Base-by-base conservation (phyloP, 2,113 vertebrate species). In the Ailurus styani region DNA sequence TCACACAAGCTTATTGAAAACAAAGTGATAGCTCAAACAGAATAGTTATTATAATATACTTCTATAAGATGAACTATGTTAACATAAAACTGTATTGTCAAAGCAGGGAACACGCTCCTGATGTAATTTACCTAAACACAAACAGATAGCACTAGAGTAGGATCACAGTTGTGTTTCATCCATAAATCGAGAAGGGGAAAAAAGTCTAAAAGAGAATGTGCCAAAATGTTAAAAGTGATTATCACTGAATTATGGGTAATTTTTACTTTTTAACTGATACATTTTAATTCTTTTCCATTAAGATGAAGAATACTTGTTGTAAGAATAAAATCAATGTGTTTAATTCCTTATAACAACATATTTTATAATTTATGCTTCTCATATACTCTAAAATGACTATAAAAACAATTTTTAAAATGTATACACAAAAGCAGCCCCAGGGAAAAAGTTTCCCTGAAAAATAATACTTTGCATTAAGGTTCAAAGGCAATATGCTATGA, bases 21-120 rank as follows among this genome's bases (percentile, higher is more conserved):
- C 92, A 64, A 98, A 96, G 93, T 97, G 96, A 87, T 54, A 91
- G 57, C 87, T 90, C 55, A 25, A 96, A 98, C 12, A 93, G 3
- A 66, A 82, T 1, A 82, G 85, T 68, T 83, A 72, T 18, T 45
- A 45, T 5, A 31, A 40, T 5, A 77, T 0, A 72, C 3, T 42
- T 91, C 7, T 13, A 1, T 12, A 79, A 85, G 20, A 87, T 40
- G 5, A 75, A 96, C 42, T 25, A 31, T 64, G 13, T 73, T 50
- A 75, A 3, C 25, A 91, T 40, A 87, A 70, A 94, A 60, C 8
- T 40, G 7, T 8, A 73, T 5, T 60, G 52, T 37, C 68, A 92
- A 72, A 84, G 45, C 86, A 84, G 20, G 12, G 27, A 83, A 95
- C 91, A 96, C 54, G 42, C 11, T 91, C 42, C 54, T 27, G 27